A percentile compares a stretch with the other conserved stretches of the same genome.
Evolutionary conservation across 2,113 vertebrate species (phyloP).

Genomic region (Aspiorhynchus laticeps): DNA sequence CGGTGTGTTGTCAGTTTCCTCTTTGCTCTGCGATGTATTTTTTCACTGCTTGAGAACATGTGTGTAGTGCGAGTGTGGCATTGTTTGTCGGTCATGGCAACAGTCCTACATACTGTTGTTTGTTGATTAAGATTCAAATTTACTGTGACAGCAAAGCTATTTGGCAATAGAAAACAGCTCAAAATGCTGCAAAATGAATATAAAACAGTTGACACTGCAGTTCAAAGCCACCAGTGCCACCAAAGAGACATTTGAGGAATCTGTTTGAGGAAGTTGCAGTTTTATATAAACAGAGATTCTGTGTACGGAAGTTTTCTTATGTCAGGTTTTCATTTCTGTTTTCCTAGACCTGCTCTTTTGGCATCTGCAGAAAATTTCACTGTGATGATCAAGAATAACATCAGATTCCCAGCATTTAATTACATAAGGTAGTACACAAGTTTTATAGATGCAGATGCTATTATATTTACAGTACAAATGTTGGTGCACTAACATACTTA

Average conservation of each 20-base stretch:
- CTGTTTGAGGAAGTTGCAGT: conserved; percentile 16
- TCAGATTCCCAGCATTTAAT: conserved; percentile 89
- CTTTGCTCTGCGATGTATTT: too few relatives aligned
- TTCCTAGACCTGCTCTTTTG: conserved; percentile 79
- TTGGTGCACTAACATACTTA: neutral
- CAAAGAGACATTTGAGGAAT: conserved; percentile 5
- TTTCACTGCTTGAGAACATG: too few relatives aligned
- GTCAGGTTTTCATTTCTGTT: conserved; percentile 36
- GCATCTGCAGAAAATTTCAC: conserved; percentile 88
- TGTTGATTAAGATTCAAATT: neutral
- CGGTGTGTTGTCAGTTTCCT: too few relatives aligned
- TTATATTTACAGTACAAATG: neutral
- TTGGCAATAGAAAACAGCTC: neutral
- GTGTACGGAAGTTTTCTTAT: neutral
- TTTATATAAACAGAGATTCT: neutral
- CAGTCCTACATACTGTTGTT: neutral
- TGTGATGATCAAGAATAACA: conserved; percentile 89
- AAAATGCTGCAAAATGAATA: neutral
- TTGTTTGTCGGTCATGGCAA: too few relatives aligned
- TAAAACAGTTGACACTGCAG: neutral
- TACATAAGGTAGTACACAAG: conserved; percentile 80
- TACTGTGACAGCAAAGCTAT: neutral
- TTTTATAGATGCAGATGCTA: neutral
- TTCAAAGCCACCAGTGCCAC: neutral
- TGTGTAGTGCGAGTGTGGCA: too few relatives aligned